These are phyloP conservation scores for Ophion ellenae DNA, from an alignment of 2,888 invertebrate genomes.

Conservation along the genomic window DNA sequence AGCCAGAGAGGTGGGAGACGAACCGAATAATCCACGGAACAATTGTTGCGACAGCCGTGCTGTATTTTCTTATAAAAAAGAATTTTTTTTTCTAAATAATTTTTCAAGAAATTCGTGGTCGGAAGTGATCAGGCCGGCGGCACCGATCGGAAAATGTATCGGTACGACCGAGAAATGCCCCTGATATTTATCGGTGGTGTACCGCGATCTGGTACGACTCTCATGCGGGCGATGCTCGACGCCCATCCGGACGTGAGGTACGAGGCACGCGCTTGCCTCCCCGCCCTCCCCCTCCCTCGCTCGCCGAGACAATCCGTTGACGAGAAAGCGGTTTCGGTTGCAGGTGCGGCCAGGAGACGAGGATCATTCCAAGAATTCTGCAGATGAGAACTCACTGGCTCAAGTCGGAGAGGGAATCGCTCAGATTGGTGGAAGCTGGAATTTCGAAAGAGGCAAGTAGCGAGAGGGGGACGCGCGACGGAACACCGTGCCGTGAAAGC, in stretches of 20 bases:
- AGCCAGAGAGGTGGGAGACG: constrained; percentile 82
- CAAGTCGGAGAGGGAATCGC: constrained; percentile 95
- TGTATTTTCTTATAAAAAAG: not conserved
- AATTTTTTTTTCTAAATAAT: constrained; percentile 47
- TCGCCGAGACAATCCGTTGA: not conserved
- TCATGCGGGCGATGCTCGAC: constrained; percentile 99
- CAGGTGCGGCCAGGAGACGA: constrained; percentile 97
- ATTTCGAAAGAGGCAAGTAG: constrained; percentile 92
- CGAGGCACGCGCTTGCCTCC: not conserved
- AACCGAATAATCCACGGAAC: not conserved
- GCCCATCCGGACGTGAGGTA: constrained; percentile 97
- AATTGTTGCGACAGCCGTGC: not conserved
- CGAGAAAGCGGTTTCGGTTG: constrained; percentile 52
- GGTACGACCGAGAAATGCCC: constrained; percentile 95
- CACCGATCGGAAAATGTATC: constrained; percentile 85
- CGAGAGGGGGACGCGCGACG: not conserved
- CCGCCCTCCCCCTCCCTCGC: not conserved
- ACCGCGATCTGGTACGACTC: constrained; percentile 98
- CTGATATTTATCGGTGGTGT: constrained; percentile 99
- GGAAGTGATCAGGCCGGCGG: constrained; percentile 76
- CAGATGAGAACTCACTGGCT: constrained; percentile 98
- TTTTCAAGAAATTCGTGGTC: constrained; percentile 87
- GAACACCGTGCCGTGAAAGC: too few species aligned
- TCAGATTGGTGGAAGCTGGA: constrained; percentile 96
- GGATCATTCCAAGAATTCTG: constrained; percentile 97